These are phyloP conservation scores for Dryococelus australis DNA, from an alignment of 2,888 invertebrate species.

Conservation along the genomic window DNA sequence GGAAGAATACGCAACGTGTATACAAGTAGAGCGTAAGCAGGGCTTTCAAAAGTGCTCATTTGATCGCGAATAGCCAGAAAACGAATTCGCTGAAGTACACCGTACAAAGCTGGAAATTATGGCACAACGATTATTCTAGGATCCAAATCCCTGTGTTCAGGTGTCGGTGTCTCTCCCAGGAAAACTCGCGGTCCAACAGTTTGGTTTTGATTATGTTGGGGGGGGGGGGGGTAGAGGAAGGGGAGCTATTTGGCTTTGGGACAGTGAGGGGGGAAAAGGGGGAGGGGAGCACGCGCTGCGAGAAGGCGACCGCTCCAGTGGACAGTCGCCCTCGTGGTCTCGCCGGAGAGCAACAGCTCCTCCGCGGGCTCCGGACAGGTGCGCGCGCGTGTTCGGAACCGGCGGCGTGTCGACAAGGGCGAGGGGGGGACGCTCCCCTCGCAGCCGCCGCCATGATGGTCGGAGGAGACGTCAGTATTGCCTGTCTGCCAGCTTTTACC, in stretches of 20 bases:
- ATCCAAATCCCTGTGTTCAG: too few species aligned
- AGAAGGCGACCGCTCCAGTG: background rate
- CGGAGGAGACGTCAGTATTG: slow-evolving; percentile 11
- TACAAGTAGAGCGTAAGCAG: too few species aligned
- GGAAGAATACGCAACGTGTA: too few species aligned
- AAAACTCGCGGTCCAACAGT: background rate
- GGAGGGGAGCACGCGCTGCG: background rate
- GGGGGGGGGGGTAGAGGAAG: background rate
- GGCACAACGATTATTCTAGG: too few species aligned
- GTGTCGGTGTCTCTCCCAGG: too few species aligned
- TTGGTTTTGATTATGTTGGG: too few species aligned
- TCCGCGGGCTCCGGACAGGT: background rate
- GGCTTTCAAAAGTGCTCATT: too few species aligned
- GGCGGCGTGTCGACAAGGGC: background rate
- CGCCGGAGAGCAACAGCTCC: too few species aligned
- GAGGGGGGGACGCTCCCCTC: too few species aligned
- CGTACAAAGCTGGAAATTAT: too few species aligned
- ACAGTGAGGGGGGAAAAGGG: background rate
- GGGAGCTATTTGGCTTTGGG: background rate
- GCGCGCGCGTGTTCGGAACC: background rate
- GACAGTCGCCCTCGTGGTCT: background rate
- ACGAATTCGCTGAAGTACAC: too few species aligned
- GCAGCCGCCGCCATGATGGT: background rate
- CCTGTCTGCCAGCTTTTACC: background rate
- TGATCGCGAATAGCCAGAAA: too few species aligned